Base-by-base conservation (phyloP, 2,888 invertebrate species). In the Ecliptopera silaceata region DNA sequence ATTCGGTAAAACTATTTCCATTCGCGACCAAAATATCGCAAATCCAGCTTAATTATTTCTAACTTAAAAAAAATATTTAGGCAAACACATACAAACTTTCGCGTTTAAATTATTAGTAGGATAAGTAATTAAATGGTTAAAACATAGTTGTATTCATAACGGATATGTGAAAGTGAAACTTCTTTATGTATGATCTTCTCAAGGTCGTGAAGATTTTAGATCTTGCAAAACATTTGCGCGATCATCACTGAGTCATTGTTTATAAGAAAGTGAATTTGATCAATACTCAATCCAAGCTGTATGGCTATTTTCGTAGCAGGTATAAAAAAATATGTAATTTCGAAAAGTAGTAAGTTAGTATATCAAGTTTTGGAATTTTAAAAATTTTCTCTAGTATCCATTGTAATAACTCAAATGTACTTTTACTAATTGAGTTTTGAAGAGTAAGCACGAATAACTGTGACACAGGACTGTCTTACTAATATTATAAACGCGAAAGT, bases 131-230 rank as follows among this genome's bases (percentile, higher is more conserved):
- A 4, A 8, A 20, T 41, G 22, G 48, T 44, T 45, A 31, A 31
- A 55, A 42, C 20, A 47, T 44, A 57, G 51, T 52, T 57, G 57
- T 47, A 52, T 36, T 36, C 22, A 18, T 53, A 56, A 58, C 56
- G 47, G 50, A 41, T 10, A 13, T 13, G 54, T n/a, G 58, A 59
- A 59, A 59, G 58, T 50, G 50, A 54, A 54, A 59, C 38, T 13
- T 10, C 43, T 51, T 53, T 38, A 53, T 43, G 29, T 48, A 45
- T 36, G 39, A 49, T 43, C 22, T 15, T 39, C 39, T 49, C 54
- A 59, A 59, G 58, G 54, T 54, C 46, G 36, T 31, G 11, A 32
- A n/a, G 15, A 10, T 6, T 15, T 55, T 46, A 29, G 13, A 46
- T 47, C 41, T 49, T 39, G 41, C 41, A 15, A 46, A 34, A 32